These are phyloP conservation scores for Xestoiulus laeticollis DNA, from an alignment of 2,888 invertebrate genomes.

Conservation along the genomic window DNA sequence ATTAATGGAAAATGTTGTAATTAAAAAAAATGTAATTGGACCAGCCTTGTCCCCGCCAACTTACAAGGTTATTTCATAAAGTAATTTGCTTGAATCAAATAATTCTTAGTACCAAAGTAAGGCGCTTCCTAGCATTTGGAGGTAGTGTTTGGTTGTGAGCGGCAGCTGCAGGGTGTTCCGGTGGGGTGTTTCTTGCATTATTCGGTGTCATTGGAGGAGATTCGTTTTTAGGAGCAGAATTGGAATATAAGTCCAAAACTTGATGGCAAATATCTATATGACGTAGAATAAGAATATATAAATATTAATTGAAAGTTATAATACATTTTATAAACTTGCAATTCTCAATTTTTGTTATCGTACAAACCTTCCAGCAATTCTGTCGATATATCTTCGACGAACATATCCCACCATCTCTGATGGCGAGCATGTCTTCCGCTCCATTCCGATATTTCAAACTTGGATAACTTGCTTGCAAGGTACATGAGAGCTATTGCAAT, in stretches of 20 bases:
- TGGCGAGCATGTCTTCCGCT: slow-evolving; percentile 79
- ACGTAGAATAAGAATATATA: background rate
- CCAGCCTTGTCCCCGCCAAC: background rate
- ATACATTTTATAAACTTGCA: background rate
- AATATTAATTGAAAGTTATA: background rate
- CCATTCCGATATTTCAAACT: slow-evolving; percentile 96
- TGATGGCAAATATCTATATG: slow-evolving; percentile 89
- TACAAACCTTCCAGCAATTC: slow-evolving; percentile 82
- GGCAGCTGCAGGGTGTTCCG: slow-evolving; percentile 32
- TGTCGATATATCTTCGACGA: slow-evolving; percentile 93
- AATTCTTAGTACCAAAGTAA: background rate
- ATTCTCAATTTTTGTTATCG: background rate
- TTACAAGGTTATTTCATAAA: too few species aligned
- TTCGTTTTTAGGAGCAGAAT: slow-evolving; percentile 71
- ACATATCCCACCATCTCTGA: slow-evolving; percentile 97
- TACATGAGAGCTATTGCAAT: slow-evolving; percentile 97
- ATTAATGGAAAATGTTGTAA: background rate
- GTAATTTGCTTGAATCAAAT: background rate
- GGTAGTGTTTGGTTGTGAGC: slow-evolving; percentile 7
- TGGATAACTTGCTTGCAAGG: slow-evolving; percentile 93
- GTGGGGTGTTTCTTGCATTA: slow-evolving; percentile 45
- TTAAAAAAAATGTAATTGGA: background rate
- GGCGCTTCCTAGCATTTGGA: slow-evolving; percentile 16
- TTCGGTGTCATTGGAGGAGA: slow-evolving; percentile 58
- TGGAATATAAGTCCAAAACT: slow-evolving; percentile 88